Percentiles rank a stretch among this genome's conserved stretches.
Evolutionary conservation across 37 sponge, comb jelly and placozoan genomes (phyloP).

Genomic region (Bolinopsis microptera): DNA sequence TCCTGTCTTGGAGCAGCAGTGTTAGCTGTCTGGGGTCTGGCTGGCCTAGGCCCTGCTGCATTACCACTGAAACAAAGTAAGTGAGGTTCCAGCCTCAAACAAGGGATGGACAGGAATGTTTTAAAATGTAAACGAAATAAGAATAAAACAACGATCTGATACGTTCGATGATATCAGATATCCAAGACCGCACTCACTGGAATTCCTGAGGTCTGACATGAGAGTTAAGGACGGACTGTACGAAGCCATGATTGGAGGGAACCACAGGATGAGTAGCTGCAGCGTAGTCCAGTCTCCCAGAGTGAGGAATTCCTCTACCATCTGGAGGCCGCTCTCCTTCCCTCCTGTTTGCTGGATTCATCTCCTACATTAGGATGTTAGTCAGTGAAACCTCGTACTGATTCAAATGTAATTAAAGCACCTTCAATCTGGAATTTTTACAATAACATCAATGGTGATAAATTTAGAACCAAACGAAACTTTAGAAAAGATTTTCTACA

Average conservation of each 20-base stretch:
- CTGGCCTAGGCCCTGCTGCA: not conserved
- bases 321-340: slow-evolving; percentile 62
- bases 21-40: not conserved
- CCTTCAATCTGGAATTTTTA: too few species aligned
- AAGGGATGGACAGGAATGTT: too few species aligned
- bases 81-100: too few species aligned
- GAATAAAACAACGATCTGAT: too few species aligned
- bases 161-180: too few species aligned
- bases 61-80: not conserved
- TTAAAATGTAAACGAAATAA: too few species aligned
- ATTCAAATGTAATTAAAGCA: too few species aligned
- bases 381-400: too few species aligned
- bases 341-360: slow-evolving; percentile 18
- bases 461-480: too few species aligned
- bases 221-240: slow-evolving; percentile 39
- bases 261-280: slow-evolving; percentile 10
- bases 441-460: too few species aligned
- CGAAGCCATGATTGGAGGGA: slow-evolving; percentile 30
- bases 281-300: slow-evolving; percentile 22
- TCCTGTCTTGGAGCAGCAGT: not conserved
- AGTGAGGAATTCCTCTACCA: slow-evolving; percentile 33
- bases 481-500: too few species aligned
- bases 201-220: slow-evolving; percentile 55
- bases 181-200: slow-evolving; percentile 31
- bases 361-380: not conserved